Evolutionary conservation across 2,113 vertebrate species (phyloP).

Genomic region (Cyanoramphus novaezelandiae): DNA sequence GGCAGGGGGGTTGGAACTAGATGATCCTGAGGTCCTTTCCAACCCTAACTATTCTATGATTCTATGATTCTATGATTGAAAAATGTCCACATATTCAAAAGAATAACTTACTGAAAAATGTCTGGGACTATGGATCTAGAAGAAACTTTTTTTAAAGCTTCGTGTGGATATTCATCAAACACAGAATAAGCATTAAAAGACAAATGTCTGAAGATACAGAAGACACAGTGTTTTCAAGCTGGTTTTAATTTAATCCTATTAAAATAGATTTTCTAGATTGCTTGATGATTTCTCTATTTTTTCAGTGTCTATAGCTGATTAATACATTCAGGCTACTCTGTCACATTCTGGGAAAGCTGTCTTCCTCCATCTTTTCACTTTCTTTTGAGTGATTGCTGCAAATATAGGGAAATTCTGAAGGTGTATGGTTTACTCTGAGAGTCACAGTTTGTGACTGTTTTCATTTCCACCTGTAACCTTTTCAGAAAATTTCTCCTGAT

Average conservation of each 20-base stretch:
- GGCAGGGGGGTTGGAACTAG: no score
- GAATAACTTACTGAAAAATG: background rate
- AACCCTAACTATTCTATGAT: no score
- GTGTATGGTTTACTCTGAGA: background rate
- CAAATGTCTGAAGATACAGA: background rate
- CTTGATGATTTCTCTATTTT: background rate
- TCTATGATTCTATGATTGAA: no score
- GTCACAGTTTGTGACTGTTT: background rate
- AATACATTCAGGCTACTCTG: background rate
- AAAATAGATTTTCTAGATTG: background rate
- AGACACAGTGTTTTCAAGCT: background rate
- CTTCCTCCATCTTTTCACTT: background rate
- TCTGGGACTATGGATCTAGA: background rate
- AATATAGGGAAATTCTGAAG: background rate
- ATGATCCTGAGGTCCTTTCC: no score
- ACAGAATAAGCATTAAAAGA: background rate
- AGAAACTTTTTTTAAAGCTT: background rate
- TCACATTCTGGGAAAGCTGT: background rate
- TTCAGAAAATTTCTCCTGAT: background rate
- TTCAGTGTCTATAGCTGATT: background rate
- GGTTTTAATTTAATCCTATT: background rate
- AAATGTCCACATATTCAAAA: background rate
- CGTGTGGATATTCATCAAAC: background rate
- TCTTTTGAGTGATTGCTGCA: background rate
- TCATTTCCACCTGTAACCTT: background rate